Base-by-base conservation (phyloP, 2,888 invertebrate species). In the Dicyrtoma fusca region DNA sequence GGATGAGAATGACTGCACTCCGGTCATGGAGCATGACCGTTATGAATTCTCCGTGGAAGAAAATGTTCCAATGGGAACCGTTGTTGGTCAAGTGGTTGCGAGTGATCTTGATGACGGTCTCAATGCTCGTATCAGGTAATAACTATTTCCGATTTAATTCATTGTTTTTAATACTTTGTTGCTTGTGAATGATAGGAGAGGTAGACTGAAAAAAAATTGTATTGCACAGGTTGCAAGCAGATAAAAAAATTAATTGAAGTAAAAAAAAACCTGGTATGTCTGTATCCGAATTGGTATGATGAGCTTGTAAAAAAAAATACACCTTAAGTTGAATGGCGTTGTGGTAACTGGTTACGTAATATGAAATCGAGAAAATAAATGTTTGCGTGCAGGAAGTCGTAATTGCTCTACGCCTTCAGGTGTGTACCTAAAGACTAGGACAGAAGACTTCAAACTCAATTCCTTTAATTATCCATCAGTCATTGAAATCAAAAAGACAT, bases 1-100 rank as follows among this genome's bases (percentile, higher is more conserved):
- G 85, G 97, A 97, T 84, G 91, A 94, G 75, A 98, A 98, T 84
- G 98, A 98, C 84, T 97, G 97, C 84, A 90, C 92, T 0, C 98
- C 97, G 0, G 89, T 90, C 62, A 97, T 98, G 64, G 76, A 78
- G n/a, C 77, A 79, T 21, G 91, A 92, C 82, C 89, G 90, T 70
- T 95, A 95, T 83, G 88, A 88, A 79, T 90, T 91, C 0, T 87
- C 85, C 63, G 90, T 97, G 0, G 86, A 88, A 78, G 97, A 97
- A 86, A 96, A 97, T 83, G 85, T 90, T 68, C 89, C 92, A 1
- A 83, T 89, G 17, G 92, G 92, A 26, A 91, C 92, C 0, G 87
- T 89, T 81, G 92, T 96, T 1, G 86, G 93, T 10, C 88, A 88
- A 73, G 91, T 95, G 0, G 84, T 87, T 72, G 96, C 96, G 3